Percentiles rank a stretch among this genome's conserved stretches.
phyloP scores from a whole-genome alignment of 2,888 invertebrate genomes.

The Allolobophora icterica region DNA sequence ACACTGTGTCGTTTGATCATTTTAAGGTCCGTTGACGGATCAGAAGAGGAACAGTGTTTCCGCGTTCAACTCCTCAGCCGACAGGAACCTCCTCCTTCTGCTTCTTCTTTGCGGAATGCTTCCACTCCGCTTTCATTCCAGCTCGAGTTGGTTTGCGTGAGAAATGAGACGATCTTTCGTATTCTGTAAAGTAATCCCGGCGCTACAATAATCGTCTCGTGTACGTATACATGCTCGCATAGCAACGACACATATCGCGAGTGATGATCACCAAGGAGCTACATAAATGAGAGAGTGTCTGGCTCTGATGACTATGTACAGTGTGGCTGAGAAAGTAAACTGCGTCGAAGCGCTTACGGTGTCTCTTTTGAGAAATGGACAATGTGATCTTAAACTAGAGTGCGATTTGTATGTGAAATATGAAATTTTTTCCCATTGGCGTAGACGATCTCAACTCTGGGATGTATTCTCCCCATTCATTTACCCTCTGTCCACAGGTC shows the following conservation, averaged over 20 bases:
- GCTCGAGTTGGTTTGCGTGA: background rate
- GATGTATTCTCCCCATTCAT: background rate
- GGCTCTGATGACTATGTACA: background rate
- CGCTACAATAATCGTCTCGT: background rate
- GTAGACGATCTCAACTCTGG: background rate
- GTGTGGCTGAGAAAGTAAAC: background rate
- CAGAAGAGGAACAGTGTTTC: constrained; percentile 17
- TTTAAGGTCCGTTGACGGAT: background rate
- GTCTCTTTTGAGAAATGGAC: background rate
- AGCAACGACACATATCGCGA: constrained; percentile 3
- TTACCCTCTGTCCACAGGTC: background rate
- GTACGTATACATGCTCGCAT: background rate
- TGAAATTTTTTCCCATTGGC: background rate
- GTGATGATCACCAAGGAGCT: background rate
- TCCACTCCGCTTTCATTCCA: constrained; percentile 5
- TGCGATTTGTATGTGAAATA: background rate
- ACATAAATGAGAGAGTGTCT: background rate
- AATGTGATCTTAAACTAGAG: background rate
- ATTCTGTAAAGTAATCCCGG: background rate
- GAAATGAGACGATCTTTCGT: background rate
- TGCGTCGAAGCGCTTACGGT: background rate
- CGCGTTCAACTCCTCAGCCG: background rate
- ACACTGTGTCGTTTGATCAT: background rate
- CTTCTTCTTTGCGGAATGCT: background rate
- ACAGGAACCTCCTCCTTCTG: background rate